Conservation (phyloP, 2,797 vertebrate species). For the Iguana delicatissima region DNA sequence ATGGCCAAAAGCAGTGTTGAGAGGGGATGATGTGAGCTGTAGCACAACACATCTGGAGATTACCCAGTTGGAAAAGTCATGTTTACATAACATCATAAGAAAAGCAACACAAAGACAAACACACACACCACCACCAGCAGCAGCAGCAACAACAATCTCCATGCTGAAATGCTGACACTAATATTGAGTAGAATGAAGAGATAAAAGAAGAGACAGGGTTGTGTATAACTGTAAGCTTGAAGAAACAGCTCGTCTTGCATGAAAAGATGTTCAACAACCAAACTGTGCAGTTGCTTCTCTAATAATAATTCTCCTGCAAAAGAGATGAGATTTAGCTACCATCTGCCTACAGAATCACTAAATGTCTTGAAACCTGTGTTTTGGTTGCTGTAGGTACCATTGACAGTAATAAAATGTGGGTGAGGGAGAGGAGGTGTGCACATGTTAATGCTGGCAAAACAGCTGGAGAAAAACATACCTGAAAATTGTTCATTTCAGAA, state of each 20-base stretch:
- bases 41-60: not conserved
- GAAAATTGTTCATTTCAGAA: constrained; percentile 51
- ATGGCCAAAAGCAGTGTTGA: too few species aligned
- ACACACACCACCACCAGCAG: too few species aligned
- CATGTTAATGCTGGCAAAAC: not conserved
- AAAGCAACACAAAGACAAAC: not conserved
- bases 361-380: constrained; percentile 14
- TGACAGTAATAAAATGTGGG: not conserved
- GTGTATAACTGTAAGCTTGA: not conserved
- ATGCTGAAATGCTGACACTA: not conserved
- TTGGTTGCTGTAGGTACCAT: constrained; percentile 5
- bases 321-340: not conserved
- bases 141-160: not conserved
- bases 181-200: too few species aligned
- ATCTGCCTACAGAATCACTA: not conserved
- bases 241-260: not conserved
- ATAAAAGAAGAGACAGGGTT: not conserved
- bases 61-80: not conserved
- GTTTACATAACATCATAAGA: not conserved
- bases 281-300: not conserved
- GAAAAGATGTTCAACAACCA: not conserved
- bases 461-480: constrained; percentile 34
- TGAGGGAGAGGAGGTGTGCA: not conserved
- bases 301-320: not conserved
- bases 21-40: too few species aligned